Evolutionary conservation across 1,140 invertebrate species (phyloP).

Genomic region (Lethrus apterus): DNA sequence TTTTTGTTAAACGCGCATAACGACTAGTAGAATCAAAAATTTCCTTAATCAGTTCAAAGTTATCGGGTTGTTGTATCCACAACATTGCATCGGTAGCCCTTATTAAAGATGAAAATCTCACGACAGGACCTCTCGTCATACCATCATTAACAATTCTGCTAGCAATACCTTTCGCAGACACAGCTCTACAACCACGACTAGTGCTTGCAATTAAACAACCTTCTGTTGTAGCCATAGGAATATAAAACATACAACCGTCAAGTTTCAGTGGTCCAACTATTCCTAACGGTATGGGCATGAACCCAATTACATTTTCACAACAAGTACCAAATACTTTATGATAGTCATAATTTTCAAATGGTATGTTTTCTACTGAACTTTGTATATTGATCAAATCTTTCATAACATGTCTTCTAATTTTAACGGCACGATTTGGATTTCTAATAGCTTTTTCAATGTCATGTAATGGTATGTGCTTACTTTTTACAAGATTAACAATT

Average conservation of each 20-base stretch:
- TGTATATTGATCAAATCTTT: slow-evolving; percentile 41
- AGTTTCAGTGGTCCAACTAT: slow-evolving; percentile 88
- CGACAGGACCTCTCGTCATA: slow-evolving; percentile 95
- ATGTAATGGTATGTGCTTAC: slow-evolving; percentile 67
- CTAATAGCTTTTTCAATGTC: slow-evolving; percentile 78
- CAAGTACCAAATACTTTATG: slow-evolving; percentile 82
- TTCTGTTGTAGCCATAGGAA: slow-evolving; percentile 99
- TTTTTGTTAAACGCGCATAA: slow-evolving; percentile 74
- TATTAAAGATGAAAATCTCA: slow-evolving; percentile 73
- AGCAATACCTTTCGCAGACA: slow-evolving; percentile 68
- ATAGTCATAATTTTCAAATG: slow-evolving; percentile 86
- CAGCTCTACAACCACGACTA: slow-evolving; percentile 90
- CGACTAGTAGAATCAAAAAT: slow-evolving; percentile 87
- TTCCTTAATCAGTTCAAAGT: slow-evolving; percentile 76
- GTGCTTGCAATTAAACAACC: slow-evolving; percentile 95
- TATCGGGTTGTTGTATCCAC: slow-evolving; percentile 78
- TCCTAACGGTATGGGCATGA: slow-evolving; percentile 92
- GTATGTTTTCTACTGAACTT: slow-evolving; percentile 61
- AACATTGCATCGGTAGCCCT: slow-evolving; percentile 72
- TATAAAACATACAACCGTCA: slow-evolving; percentile 71
- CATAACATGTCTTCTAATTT: slow-evolving; percentile 65
- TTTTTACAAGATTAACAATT: slow-evolving; percentile 71
- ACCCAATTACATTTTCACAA: slow-evolving; percentile 98
- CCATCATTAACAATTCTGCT: slow-evolving; percentile 82
- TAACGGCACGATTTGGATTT: slow-evolving; percentile 79